Evolutionary conservation across 37 sponge, comb jelly and placozoan genomes (phyloP).

Genomic region (Aplysina aerophoba): DNA sequence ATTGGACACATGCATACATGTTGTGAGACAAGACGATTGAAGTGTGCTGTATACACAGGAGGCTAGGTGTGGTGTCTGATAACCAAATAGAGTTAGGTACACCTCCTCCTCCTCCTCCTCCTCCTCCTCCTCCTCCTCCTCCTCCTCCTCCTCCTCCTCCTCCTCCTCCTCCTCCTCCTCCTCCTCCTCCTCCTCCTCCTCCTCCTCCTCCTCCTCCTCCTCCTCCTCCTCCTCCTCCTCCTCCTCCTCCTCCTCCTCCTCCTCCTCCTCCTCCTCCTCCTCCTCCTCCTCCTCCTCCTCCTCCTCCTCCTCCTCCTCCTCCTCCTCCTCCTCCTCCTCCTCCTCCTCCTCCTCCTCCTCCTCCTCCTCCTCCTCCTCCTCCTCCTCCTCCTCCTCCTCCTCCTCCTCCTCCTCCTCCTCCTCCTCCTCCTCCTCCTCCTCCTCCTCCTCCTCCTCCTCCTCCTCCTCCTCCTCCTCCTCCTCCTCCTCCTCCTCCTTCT

Average conservation of each 20-base stretch:
- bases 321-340: constrained; percentile 1
- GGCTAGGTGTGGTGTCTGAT: no score
- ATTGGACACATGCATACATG: no score
- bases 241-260: background rate
- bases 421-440: background rate
- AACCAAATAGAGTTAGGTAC: no score
- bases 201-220: no score
- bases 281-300: background rate
- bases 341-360: background rate
- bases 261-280: background rate
- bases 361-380: background rate
- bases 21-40: no score
- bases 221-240: no score
- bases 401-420: constrained; percentile 1
- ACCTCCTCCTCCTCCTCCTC: no score
- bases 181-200: no score
- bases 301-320: background rate
- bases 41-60: no score
- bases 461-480: background rate
- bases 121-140: no score
- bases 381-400: constrained; percentile 23
- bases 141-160: no score
- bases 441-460: background rate
- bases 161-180: no score
- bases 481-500: background rate